Evolutionary conservation across 2,113 vertebrate genomes (phyloP), one percentile per base, ranked within the genome.

Genomic region (Lethenteron reissneri): DNA sequence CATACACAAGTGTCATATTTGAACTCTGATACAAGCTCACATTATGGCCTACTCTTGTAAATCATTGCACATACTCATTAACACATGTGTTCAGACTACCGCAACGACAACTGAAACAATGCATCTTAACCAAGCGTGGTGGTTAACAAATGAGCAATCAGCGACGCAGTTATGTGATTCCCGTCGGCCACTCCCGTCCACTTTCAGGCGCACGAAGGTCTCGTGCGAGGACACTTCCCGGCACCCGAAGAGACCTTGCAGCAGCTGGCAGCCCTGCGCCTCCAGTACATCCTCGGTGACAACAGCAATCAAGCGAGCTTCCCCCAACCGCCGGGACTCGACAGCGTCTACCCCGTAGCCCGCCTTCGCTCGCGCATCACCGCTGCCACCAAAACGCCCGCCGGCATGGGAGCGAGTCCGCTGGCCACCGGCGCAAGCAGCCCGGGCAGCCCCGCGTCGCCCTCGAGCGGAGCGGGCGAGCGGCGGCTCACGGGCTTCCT

Each of bases 191-290:
- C 41, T 41, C 41, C 41, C 41, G 4, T 41, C 41, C 41, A 41
- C 41, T 41, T 41, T 71, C 73, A 92, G 89, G 89, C 89, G 60
- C 89, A 92, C 0, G 89, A 92, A 80, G 87, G 86, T 77, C 81
- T 90, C 71, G 87, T 90, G 77, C 88, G 84, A 8, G 88, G 89
- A 17, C 89, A 91, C 76, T 92, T 92, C 75, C 89, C 89, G 1
- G 89, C 83, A 10, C 84, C 84, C 0, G 89, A 92, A 78, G 89
- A 92, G 78, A 90, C 88, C 1, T 76, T 92, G 74, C 89, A 90
- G 80, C 86, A 87, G 74, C 75, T 92, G 72, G 87, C 88, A 1
- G 85, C 89, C 19, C 78, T 92, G 19, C 84, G 89, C 10, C 81
- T 92, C 15, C 89, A 90, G 78, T 90, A 91, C 73, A 85, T 89